Evolutionary conservation across 2,888 invertebrate genomes (phyloP), one percentile per base, ranked within the genome.

Genomic region (Plagodis pulveraria): DNA sequence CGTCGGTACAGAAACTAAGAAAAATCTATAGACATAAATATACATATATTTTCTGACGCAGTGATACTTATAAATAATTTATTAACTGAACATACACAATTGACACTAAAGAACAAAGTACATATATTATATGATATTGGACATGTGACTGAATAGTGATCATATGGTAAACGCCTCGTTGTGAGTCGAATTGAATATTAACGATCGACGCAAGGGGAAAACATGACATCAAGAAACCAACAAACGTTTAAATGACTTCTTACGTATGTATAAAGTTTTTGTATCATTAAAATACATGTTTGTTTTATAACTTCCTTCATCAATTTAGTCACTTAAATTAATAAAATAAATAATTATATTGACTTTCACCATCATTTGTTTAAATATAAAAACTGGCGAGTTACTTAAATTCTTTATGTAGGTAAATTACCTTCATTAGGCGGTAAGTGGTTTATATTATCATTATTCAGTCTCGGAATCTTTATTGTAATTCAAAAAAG

Each of bases 121-220:
- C 77, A 80, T 78, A 72, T 75, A 78, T 79, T 77, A 36, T 36
- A 6, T 8, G 70, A 48, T 76, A 80, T 77, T 69, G 73, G 71
- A 74, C 81, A 84, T 83, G 82, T 78, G 81, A 76, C 80, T 80
- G 84, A 82, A 85, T 85, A 82, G 80, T 82, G 82, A 84, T 83
- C 73, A 72, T 82, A 84, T 86, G 84, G 74, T 84, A 86, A 22
- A 86, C 84, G 70, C 70, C 76, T 78, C 71, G 78, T 83, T 84
- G 81, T 78, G 74, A 83, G 77, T 77, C 77, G 76, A 80, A 81
- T 80, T 78, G 81, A 83, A 86, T 86, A 83, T 83, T 76, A 81
- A 81, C 71, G 70, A 76, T 71, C 61, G 69, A 70, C 73, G 69
- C 73, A 77, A 75, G 76, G 76, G 78, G 76, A 78, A 83, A 82